Percentiles rank a stretch among this genome's conserved stretches.
These are phyloP conservation scores for Trisateles emortualis DNA, from an alignment of 2,888 invertebrate genomes.

Conservation along the genomic window DNA sequence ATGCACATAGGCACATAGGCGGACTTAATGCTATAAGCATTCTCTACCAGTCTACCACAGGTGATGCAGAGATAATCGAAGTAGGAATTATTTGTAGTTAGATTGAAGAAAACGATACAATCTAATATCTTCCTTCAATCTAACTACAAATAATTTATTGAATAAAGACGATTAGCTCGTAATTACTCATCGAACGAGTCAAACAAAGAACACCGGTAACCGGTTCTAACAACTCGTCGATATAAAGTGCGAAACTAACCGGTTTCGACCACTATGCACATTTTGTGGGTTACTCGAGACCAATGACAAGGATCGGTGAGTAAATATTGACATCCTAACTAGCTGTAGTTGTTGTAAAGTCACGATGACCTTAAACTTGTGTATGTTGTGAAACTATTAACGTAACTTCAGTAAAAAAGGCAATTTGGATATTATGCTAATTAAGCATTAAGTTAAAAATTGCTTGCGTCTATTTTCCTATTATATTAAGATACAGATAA, in stretches of 20 bases:
- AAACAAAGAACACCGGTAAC: neutral
- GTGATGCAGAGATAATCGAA: no score
- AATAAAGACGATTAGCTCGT: neutral
- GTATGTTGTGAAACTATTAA: neutral
- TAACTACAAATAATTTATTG: neutral
- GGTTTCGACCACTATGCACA: neutral
- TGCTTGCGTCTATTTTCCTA: no score
- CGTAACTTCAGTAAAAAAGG: no score
- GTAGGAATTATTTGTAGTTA: no score
- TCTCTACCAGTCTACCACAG: no score
- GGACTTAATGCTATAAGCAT: no score
- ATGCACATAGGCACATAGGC: no score
- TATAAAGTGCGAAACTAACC: conserved; percentile 4
- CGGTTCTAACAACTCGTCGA: neutral
- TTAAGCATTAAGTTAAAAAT: no score
- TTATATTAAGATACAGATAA: no score
- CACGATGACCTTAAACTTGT: neutral
- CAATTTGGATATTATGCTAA: no score
- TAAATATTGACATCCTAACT: neutral
- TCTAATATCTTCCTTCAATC: no score
- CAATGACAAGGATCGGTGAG: neutral
- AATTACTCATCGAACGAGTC: neutral
- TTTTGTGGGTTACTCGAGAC: neutral
- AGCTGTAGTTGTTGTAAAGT: neutral
- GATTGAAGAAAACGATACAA: no score